Evolutionary conservation across 1,140 invertebrate species (phyloP).

Genomic region (Trichonephila clavipes): DNA sequence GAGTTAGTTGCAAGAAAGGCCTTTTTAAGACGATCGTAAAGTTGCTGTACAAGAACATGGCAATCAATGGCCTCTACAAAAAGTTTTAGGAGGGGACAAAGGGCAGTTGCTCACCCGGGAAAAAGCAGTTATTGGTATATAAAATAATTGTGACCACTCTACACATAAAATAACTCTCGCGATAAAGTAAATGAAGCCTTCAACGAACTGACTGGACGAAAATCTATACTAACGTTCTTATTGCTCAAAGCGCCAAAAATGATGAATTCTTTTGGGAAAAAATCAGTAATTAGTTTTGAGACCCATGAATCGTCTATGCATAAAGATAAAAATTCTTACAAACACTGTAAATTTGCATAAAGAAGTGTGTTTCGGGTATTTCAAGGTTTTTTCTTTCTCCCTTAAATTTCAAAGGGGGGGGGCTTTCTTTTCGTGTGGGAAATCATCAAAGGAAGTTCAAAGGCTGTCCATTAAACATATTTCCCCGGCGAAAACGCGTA

Average conservation of each 20-base stretch:
- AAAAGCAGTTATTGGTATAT: slow-evolving; percentile 59
- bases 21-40: slow-evolving; percentile 49
- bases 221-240: background rate
- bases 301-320: background rate
- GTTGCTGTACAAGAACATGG: slow-evolving; percentile 47
- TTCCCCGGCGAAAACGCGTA: background rate
- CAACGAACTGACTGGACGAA: slow-evolving; percentile 30
- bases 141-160: slow-evolving; percentile 57
- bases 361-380: background rate
- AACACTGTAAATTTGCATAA: slow-evolving; percentile 15
- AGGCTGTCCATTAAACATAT: background rate
- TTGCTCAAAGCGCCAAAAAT: background rate
- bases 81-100: slow-evolving; percentile 55
- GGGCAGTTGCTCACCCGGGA: background rate
- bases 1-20: slow-evolving; percentile 20
- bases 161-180: slow-evolving; percentile 38
- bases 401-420: background rate
- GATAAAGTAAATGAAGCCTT: slow-evolving; percentile 59
- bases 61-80: slow-evolving; percentile 46
- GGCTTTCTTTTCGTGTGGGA: background rate
- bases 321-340: background rate
- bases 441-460: background rate
- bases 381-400: background rate
- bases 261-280: background rate
- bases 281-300: background rate